These are phyloP conservation scores for Netelia virgata DNA, from an alignment of 2,888 invertebrate genomes.

Conservation along the genomic window DNA sequence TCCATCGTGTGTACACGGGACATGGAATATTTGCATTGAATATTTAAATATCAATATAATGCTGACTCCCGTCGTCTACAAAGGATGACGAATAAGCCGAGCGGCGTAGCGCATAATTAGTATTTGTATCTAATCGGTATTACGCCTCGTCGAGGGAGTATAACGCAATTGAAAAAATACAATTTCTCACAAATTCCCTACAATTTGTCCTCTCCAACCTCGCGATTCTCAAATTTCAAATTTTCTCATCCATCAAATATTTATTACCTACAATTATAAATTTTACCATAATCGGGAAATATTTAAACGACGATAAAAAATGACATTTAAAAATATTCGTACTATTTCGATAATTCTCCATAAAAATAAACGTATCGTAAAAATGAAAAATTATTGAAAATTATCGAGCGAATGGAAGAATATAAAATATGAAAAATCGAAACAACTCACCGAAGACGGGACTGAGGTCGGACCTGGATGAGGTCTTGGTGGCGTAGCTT, in stretches of 20 bases:
- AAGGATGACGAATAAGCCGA: constrained; percentile 33
- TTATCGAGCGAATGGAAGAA: constrained; percentile 1
- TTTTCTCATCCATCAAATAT: not conserved
- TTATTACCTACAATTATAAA: not conserved
- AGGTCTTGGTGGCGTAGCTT: constrained; percentile 91
- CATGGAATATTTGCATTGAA: constrained; percentile 40
- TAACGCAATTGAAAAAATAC: too few relatives aligned
- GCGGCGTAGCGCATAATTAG: constrained; percentile 10
- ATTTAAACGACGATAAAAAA: not conserved
- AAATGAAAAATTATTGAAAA: too few relatives aligned
- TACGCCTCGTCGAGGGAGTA: too few relatives aligned
- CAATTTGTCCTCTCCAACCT: too few relatives aligned
- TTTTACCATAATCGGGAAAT: not conserved
- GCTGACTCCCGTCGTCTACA: not conserved
- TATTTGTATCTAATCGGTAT: not conserved
- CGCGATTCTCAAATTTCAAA: too few relatives aligned
- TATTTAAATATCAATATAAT: constrained; percentile 12
- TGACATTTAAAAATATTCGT: not conserved
- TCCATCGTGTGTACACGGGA: constrained; percentile 2
- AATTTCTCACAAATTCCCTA: too few relatives aligned
- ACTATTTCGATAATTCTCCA: not conserved
- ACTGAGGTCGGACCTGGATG: constrained; percentile 93
- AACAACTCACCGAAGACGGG: constrained; percentile 93
- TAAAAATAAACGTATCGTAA: not conserved
- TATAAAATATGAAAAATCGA: not conserved